Evolutionary conservation across 53 echinoderm and acorn worm genomes (phyloP), one percentile per base, ranked within the genome.

Genomic region (Henricia sp.): DNA sequence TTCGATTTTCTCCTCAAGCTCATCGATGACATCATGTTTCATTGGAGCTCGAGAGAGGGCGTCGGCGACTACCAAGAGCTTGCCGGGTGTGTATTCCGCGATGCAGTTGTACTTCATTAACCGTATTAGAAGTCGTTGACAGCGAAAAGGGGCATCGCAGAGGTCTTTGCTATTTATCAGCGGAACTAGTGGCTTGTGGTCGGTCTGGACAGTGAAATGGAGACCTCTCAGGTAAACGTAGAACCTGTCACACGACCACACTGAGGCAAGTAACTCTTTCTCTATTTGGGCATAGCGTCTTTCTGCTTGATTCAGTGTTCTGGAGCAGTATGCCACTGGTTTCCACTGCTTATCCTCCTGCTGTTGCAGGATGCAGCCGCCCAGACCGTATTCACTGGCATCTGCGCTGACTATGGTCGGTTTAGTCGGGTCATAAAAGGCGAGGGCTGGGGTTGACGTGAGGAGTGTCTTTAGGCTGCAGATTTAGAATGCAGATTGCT

Each of bases 281-380:
- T 92, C 86, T 12, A 89, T 92, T 33, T 92, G 92, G 1, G 83
- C 89, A 80, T 88, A 92, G 12, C 82, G 82, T 13, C 53, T 50
- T 52, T 92, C 92, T 1, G 84, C 50, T 32, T 24, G 26, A 6
- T 82, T 92, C 70, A 85, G 85, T 11, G 67, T 77, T 14, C 89
- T 59, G 10, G 71, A 78, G 19, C 71, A 86, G 69, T 86, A 90
- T 55, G 86, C 90, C 4, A 90, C 73, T 28, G 80, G 90, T 70
- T 37, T 43, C 80, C 71, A 82, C 54, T 60, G 42, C 29, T 19
- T 44, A 24, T 30, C 43, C 27, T 32, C 21, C 17, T 78, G 57
- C 24, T 44, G 39, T 32, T 70, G 70, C 40, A 70, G 70, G 24
- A 70, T 37, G 40, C 70, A 70, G 9, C 70, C 70, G 6, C 70